A percentile compares a stretch with the other conserved stretches of the same genome.
Evolutionary conservation across 2,113 vertebrate species (phyloP).

Genomic region (Manacus vitellinus): DNA sequence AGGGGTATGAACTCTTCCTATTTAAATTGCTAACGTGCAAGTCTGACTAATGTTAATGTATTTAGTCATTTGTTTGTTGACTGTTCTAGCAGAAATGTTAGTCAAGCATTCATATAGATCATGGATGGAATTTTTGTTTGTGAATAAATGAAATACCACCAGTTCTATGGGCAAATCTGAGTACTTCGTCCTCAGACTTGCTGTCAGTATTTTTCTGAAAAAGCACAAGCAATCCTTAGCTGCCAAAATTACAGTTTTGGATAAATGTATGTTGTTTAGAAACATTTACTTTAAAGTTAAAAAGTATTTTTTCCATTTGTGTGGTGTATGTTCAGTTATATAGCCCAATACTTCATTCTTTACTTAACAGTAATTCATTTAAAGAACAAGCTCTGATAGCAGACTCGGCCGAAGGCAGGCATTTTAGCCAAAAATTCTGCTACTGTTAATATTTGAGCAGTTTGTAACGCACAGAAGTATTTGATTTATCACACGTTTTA

Average conservation of each 20-base stretch:
- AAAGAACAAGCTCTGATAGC: not conserved
- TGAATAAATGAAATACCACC: not conserved
- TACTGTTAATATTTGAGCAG: slow-evolving; percentile 33
- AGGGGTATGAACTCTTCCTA: slow-evolving; percentile 43
- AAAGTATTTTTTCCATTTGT: not conserved
- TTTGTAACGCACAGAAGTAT: slow-evolving; percentile 2
- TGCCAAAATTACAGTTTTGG: slow-evolving; percentile 20
- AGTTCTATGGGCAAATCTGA: slow-evolving; percentile 10
- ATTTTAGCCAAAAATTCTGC: slow-evolving; percentile 44
- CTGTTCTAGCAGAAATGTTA: slow-evolving; percentile 38
- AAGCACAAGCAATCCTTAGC: not conserved
- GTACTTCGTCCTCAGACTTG: slow-evolving; percentile 32
- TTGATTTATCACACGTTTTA: slow-evolving; percentile 23
- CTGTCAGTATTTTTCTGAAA: slow-evolving; percentile 25
- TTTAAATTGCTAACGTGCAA: slow-evolving; percentile 37
- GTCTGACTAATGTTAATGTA: slow-evolving; percentile 35
- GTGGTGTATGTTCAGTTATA: not conserved
- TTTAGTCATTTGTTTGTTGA: slow-evolving; percentile 28
- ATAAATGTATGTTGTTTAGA: not conserved
- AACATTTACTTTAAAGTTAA: not conserved
- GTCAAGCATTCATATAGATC: not conserved
- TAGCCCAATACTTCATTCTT: not conserved
- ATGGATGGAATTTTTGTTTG: not conserved
- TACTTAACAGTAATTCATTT: slow-evolving; percentile 1
- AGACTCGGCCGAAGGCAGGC: slow-evolving; percentile 28